Conservation (phyloP, 2,113 vertebrate species). For the Sebastes schlegelii region DNA sequence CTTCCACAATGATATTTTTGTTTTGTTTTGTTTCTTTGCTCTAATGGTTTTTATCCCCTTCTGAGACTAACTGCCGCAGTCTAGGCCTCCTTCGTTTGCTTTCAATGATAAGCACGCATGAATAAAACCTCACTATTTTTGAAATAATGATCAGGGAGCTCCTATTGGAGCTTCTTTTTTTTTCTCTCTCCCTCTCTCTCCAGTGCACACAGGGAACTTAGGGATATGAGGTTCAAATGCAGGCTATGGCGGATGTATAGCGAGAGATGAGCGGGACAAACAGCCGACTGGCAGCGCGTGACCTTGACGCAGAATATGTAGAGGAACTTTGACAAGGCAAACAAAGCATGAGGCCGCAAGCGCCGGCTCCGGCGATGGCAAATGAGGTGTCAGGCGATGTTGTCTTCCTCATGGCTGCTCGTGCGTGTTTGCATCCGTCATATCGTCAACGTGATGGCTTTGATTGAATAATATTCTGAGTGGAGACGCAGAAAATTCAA, state of each 20-base stretch:
- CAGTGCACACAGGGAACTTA: conserved; percentile 42
- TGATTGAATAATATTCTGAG: conserved; percentile 70
- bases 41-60: conserved; percentile 58
- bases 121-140: conserved; percentile 60
- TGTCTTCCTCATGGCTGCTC: conserved; percentile 72
- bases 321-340: conserved; percentile 77
- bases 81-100: conserved; percentile 50
- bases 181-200: not conserved
- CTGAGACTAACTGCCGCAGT: conserved; percentile 55
- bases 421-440: conserved; percentile 66
- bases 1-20: conserved; percentile 51
- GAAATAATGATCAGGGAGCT: conserved; percentile 65
- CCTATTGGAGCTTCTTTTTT: conserved; percentile 13
- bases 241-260: conserved; percentile 47
- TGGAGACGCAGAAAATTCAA: conserved; percentile 35
- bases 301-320: conserved; percentile 73
- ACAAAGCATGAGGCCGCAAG: conserved; percentile 73
- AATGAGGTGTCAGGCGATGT: conserved; percentile 73
- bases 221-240: conserved; percentile 47
- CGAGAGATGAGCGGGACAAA: conserved; percentile 59
- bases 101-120: conserved; percentile 59
- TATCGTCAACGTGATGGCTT: conserved; percentile 66
- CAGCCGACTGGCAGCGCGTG: conserved; percentile 65
- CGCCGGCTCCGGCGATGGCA: conserved; percentile 52
- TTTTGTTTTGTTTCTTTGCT: conserved; percentile 61